phyloP scores from a whole-genome alignment of 2,888 invertebrate genomes.

The Thymelicus acteon region DNA sequence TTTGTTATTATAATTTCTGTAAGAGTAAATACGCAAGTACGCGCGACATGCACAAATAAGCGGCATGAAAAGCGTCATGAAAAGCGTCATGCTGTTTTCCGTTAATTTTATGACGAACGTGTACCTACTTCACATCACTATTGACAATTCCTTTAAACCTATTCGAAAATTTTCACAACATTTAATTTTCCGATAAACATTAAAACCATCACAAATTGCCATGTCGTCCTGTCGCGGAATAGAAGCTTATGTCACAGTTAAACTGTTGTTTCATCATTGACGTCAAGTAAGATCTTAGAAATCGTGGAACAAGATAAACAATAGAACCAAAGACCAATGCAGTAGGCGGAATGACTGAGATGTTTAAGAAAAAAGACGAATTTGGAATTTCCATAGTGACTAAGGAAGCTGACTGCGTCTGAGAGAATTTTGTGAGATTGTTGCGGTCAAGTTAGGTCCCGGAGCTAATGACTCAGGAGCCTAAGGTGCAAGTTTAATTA shows the following conservation, averaged over 20 bases:
- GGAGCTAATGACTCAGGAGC: conserved; percentile 28
- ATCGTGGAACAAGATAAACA: not conserved
- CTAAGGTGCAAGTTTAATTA: conserved; percentile 20
- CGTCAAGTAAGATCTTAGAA: conserved; percentile 5
- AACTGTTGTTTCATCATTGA: not conserved
- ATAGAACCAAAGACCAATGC: conserved; percentile 2
- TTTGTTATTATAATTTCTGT: no score
- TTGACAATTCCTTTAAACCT: no score
- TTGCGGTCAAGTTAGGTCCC: conserved; percentile 25
- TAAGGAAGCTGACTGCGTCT: conserved; percentile 23
- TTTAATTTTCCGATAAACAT: no score
- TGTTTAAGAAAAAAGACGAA: conserved; percentile 22
- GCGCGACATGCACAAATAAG: no score
- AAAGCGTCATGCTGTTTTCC: no score
- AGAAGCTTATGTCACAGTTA: not conserved
- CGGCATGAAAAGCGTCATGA: no score
- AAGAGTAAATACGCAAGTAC: no score
- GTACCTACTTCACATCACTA: no score
- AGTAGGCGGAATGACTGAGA: conserved; percentile 10
- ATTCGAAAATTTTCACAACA: no score
- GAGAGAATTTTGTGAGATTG: conserved; percentile 25
- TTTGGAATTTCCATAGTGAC: conserved; percentile 36
- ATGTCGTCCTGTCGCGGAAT: no score
- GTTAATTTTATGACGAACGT: no score
- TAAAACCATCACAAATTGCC: no score